Conservation (phyloP, 1,140 invertebrate species). For the Pseudomyrmex flavicornis region DNA sequence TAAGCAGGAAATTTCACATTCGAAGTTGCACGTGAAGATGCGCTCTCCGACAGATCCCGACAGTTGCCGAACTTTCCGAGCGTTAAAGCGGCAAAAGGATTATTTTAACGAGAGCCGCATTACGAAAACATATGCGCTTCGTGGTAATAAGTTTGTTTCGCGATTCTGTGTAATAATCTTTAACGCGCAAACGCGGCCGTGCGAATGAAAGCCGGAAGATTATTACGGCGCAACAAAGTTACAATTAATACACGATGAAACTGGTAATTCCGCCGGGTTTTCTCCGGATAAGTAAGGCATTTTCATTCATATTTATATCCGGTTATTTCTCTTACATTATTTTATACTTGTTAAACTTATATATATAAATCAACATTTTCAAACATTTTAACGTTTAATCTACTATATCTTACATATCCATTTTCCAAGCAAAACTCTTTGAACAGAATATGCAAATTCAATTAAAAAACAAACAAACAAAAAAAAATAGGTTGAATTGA, state of each 20-base stretch:
- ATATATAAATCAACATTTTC: background rate
- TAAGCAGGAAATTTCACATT: conserved; percentile 67
- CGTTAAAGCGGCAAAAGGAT: conserved; percentile 27
- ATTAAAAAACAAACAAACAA: background rate
- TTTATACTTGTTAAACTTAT: background rate
- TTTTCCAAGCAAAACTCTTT: background rate
- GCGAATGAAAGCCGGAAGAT: conserved; percentile 4
- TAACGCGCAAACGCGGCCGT: background rate
- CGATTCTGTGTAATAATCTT: conserved; percentile 15
- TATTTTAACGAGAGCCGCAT: conserved; percentile 15
- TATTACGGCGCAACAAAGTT: background rate
- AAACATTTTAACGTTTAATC: background rate
- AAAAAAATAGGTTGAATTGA: background rate
- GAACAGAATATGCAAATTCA: background rate
- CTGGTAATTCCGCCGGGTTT: too few species aligned
- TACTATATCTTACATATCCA: background rate
- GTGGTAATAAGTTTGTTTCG: background rate
- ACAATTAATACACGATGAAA: background rate
- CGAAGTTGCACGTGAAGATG: background rate
- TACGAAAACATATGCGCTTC: conserved; percentile 10
- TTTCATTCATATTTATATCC: background rate
- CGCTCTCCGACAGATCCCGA: background rate
- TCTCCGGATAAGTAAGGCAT: too few species aligned
- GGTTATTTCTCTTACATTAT: background rate
- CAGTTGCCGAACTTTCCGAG: conserved; percentile 20